phyloP scores from a whole-genome alignment of 2,797 vertebrate genomes.

The Chiroxiphia lanceolata region DNA sequence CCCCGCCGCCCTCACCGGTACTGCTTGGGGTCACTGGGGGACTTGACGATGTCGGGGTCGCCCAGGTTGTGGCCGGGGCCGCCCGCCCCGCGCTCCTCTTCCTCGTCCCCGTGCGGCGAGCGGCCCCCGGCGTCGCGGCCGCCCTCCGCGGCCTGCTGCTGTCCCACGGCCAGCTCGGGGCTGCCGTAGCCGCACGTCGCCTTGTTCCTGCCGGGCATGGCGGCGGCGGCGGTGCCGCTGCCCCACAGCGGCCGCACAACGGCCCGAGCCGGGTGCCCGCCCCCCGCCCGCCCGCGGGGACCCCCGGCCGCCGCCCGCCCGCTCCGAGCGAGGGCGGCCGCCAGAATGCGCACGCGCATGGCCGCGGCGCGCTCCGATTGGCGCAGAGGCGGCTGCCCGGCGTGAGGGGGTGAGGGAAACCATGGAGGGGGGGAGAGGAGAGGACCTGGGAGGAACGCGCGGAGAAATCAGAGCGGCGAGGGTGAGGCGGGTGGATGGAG shows the following conservation, averaged over 20 bases:
- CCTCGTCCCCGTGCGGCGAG: conserved; percentile 62
- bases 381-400: background rate
- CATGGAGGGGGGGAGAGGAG: rapidly evolving
- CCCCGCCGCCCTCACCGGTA: conserved; percentile 82
- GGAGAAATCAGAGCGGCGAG: rapidly evolving
- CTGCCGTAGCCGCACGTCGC: background rate
- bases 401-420: background rate
- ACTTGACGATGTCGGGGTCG: conserved; percentile 86
- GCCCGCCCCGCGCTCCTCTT: conserved; percentile 14
- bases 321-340: conserved; percentile 36
- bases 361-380: background rate
- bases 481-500: rapidly evolving
- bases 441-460: rapidly evolving
- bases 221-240: background rate
- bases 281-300: background rate
- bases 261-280: background rate
- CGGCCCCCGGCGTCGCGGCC: conserved; percentile 63
- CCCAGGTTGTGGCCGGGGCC: conserved; percentile 64
- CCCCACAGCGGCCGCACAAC: background rate
- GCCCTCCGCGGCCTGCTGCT: conserved; percentile 70
- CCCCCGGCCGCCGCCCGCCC: background rate
- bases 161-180: conserved; percentile 43
- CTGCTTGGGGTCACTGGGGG: conserved; percentile 93
- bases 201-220: conserved; percentile 66
- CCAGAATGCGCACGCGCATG: conserved; percentile 59